Evolutionary conservation across 2,888 invertebrate species (phyloP).

Genomic region (Tridacna crocea): DNA sequence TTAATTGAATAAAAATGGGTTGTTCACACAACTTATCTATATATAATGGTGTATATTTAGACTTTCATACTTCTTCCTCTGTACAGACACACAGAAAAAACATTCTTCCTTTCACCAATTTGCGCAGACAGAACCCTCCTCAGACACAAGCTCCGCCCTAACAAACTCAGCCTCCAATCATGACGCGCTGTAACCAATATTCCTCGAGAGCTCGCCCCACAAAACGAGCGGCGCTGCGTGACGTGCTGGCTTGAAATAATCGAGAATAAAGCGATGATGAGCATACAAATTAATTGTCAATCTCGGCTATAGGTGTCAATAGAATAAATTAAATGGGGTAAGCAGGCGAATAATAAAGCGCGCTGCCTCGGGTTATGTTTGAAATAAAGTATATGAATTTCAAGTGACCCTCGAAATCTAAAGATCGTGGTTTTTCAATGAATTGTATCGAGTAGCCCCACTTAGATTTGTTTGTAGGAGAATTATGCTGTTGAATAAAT

Average conservation of each 20-base stretch:
- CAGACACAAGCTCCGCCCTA: conserved; percentile 62
- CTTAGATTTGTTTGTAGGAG: conserved; percentile 44
- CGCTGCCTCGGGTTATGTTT: conserved; percentile 50
- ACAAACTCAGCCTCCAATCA: conserved; percentile 8
- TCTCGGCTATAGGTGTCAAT: conserved; percentile 61
- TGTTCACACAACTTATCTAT: conserved; percentile 2
- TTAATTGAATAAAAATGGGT: conserved; percentile 21
- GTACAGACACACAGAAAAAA: conserved; percentile 5
- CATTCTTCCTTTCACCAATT: conserved; percentile 1
- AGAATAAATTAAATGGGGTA: conserved; percentile 62
- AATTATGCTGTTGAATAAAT: conserved; percentile 46
- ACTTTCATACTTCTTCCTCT: conserved; percentile 11
- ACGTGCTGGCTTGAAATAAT: conserved; percentile 30
- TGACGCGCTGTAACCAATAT: conserved; percentile 2
- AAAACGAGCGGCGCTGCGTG: conserved; percentile 1
- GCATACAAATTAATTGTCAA: conserved; percentile 72
- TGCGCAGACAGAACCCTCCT: conserved; percentile 32
- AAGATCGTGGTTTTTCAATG: background rate
- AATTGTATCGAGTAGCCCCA: conserved; percentile 27
- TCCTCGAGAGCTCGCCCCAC: conserved; percentile 19
- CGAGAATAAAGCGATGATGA: conserved; percentile 59
- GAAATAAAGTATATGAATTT: conserved; percentile 60
- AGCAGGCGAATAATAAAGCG: conserved; percentile 54
- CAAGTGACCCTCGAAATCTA: conserved; percentile 62
- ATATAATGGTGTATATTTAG: conserved; percentile 17